phyloP scores from a whole-genome alignment of 2,888 invertebrate genomes.

The Macaria liturata region DNA sequence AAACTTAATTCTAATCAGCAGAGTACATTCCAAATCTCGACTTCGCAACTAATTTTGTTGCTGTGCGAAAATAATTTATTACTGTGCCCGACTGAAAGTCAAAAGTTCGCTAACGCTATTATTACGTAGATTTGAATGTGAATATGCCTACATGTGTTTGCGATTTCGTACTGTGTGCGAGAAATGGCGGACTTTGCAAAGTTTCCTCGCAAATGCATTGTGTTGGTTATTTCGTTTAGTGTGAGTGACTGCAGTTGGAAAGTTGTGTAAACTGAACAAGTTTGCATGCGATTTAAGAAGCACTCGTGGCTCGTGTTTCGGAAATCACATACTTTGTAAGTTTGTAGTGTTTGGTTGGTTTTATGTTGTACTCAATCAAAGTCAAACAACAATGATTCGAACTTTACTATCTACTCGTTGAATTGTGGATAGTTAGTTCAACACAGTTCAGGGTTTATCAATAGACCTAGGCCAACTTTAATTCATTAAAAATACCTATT shows the following conservation, averaged over 20 bases:
- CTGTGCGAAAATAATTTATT: conserved; percentile 13
- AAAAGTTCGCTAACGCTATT: conserved; percentile 17
- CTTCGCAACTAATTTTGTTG: conserved; percentile 19
- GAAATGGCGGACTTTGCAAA: conserved; percentile 36
- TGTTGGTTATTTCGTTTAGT: conserved; percentile 50
- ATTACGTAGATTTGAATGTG: background rate
- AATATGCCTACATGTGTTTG: conserved; percentile 6
- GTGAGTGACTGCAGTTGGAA: conserved; percentile 45
- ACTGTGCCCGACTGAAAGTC: conserved; percentile 9
- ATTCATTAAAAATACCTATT: too few relatives aligned
- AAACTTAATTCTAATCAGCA: conserved; percentile 26
- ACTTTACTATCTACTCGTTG: too few relatives aligned
- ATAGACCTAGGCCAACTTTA: too few relatives aligned
- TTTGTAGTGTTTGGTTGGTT: too few relatives aligned
- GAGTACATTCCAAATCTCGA: conserved; percentile 17
- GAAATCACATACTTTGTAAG: too few relatives aligned
- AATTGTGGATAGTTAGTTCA: too few relatives aligned
- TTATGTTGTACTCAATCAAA: too few relatives aligned
- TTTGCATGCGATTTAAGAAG: conserved; percentile 41
- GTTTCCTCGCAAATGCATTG: conserved; percentile 53
- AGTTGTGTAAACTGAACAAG: conserved; percentile 48
- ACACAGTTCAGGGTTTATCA: too few relatives aligned
- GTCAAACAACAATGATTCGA: too few relatives aligned
- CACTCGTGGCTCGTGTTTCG: conserved; percentile 5
- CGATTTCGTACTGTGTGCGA: conserved; percentile 7